Evolutionary conservation across 2,113 vertebrate genomes (phyloP).

Genomic region (Martes martes): DNA sequence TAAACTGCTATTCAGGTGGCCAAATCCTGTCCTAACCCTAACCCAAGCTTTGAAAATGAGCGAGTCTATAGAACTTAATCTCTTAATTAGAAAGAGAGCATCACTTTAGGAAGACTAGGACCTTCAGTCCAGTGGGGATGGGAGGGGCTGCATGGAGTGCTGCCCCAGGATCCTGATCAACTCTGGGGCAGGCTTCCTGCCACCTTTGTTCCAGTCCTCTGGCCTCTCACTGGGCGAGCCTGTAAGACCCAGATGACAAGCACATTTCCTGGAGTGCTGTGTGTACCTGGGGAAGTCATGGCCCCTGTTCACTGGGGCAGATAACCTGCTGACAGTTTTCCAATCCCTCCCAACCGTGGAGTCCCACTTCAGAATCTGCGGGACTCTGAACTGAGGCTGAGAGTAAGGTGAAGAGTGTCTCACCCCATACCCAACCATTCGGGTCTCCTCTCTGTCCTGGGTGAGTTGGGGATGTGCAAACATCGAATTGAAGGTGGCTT

Average conservation of each 20-base stretch:
- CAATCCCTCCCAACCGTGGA: background rate
- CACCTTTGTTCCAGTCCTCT: background rate
- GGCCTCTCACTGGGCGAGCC: background rate
- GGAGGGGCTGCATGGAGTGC: background rate
- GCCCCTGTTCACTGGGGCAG: background rate
- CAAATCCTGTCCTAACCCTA: background rate
- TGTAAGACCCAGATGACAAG: background rate
- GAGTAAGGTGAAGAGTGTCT: background rate
- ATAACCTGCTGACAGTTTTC: background rate
- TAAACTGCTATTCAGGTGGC: background rate
- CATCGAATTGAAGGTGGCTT: background rate
- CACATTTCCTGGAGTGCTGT: background rate
- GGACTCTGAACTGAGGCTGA: background rate
- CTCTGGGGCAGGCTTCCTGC: background rate
- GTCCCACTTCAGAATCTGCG: background rate
- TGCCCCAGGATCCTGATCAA: background rate
- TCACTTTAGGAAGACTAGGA: background rate
- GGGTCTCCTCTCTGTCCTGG: background rate
- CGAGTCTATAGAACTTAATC: background rate
- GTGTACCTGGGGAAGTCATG: background rate
- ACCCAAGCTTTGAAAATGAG: background rate
- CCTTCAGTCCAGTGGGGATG: background rate
- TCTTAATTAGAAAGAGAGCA: background rate
- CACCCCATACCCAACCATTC: background rate
- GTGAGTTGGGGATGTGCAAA: background rate